These are phyloP conservation scores for Oenanthe melanoleuca DNA, from an alignment of 2,113 vertebrate species.

Conservation along the genomic window DNA sequence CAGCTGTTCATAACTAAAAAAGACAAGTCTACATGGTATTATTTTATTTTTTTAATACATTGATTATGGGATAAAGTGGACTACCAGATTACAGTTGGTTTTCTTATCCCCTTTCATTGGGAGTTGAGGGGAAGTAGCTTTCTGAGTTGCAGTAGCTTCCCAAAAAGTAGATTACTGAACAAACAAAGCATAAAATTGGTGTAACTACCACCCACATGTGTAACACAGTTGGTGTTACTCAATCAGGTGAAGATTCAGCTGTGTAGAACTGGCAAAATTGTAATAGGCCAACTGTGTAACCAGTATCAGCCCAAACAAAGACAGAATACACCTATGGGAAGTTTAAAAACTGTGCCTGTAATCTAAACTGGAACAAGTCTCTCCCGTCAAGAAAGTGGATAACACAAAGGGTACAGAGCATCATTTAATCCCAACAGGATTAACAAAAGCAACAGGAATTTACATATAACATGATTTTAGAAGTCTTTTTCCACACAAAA, in stretches of 20 bases:
- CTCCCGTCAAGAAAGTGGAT: neutral
- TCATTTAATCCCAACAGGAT: neutral
- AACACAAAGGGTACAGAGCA: fast-evolving
- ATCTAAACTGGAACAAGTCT: neutral
- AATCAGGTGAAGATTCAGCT: neutral
- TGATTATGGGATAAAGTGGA: neutral
- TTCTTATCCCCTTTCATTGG: neutral
- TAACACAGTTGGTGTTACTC: neutral
- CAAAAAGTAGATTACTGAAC: neutral
- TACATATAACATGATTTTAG: neutral
- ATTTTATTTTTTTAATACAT: neutral
- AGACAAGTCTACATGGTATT: neutral
- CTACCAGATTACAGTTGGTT: neutral
- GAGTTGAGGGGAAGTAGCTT: neutral
- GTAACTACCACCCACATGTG: neutral
- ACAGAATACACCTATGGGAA: neutral
- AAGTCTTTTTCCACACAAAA: neutral
- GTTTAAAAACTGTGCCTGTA: neutral
- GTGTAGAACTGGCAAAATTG: neutral
- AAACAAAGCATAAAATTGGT: neutral
- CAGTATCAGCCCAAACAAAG: neutral
- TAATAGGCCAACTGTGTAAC: neutral
- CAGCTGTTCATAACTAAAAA: neutral
- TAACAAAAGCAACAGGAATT: neutral
- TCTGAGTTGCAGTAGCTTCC: neutral